phyloP scores from a whole-genome alignment of 1,140 invertebrate genomes.

The Homarus americanus region DNA sequence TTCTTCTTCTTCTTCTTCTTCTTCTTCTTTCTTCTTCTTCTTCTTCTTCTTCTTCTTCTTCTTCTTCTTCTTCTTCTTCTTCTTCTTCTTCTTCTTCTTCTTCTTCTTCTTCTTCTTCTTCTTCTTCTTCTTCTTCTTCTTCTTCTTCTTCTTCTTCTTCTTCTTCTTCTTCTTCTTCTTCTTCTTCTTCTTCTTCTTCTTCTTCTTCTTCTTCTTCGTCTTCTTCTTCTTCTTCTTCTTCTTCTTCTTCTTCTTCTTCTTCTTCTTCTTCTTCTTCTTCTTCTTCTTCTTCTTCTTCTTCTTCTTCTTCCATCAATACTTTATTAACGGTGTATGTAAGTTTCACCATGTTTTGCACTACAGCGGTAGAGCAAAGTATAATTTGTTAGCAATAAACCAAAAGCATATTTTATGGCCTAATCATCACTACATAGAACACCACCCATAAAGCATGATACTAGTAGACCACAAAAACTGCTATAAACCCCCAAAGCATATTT shows the following conservation, averaged over 20 bases:
- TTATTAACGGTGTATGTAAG: no score
- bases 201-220: background rate
- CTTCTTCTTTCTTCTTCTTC: background rate
- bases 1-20: background rate
- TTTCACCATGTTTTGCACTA: no score
- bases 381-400: no score
- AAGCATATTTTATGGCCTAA: no score
- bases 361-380: no score
- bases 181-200: background rate
- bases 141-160: constrained; percentile 9
- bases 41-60: background rate
- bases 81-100: constrained; percentile 4
- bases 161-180: constrained; percentile 2
- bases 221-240: constrained; percentile 36
- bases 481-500: no score
- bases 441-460: no score
- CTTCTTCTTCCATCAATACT: constrained; percentile 7
- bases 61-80: constrained; percentile 9
- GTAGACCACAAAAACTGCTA: no score
- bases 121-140: constrained; percentile 11
- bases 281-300: constrained; percentile 27
- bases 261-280: constrained; percentile 30
- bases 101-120: background rate
- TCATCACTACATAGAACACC: no score
- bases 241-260: constrained; percentile 26